These are phyloP conservation scores for Ceratina australensis DNA, from an alignment of 1,140 invertebrate genomes.

Conservation along the genomic window DNA sequence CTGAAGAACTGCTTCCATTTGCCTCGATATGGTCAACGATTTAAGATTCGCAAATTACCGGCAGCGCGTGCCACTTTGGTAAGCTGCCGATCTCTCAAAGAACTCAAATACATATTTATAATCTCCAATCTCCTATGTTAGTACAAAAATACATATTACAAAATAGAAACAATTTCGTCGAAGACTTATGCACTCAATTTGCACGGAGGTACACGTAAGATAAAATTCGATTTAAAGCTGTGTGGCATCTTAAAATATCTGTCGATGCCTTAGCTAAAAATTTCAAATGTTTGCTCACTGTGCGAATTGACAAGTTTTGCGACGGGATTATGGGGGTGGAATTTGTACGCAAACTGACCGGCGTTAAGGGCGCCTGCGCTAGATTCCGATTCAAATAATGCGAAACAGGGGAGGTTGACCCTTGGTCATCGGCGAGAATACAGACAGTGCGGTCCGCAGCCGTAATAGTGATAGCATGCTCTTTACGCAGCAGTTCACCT, in stretches of 20 bases:
- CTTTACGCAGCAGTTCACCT: conserved; percentile 75
- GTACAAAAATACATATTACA: no score
- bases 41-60: conserved; percentile 62
- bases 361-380: conserved; percentile 52
- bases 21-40: conserved; percentile 59
- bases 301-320: no score
- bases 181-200: no score
- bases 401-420: conserved; percentile 74
- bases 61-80: conserved; percentile 62
- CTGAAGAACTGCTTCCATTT: neutral
- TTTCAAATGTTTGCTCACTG: no score
- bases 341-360: conserved; percentile 7
- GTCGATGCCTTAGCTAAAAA: no score
- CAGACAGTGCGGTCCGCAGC: conserved; percentile 68
- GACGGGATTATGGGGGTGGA: neutral
- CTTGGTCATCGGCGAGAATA: conserved; percentile 74
- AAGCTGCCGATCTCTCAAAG: no score
- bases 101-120: no score
- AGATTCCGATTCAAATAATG: conserved; percentile 52
- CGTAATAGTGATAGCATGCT: conserved; percentile 71
- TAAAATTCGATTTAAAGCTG: no score
- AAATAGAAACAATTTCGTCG: no score
- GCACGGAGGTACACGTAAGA: no score
- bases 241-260: no score
- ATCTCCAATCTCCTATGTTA: no score